Conservation (phyloP, 2,113 vertebrate species). For the Aegithalos caudatus region DNA sequence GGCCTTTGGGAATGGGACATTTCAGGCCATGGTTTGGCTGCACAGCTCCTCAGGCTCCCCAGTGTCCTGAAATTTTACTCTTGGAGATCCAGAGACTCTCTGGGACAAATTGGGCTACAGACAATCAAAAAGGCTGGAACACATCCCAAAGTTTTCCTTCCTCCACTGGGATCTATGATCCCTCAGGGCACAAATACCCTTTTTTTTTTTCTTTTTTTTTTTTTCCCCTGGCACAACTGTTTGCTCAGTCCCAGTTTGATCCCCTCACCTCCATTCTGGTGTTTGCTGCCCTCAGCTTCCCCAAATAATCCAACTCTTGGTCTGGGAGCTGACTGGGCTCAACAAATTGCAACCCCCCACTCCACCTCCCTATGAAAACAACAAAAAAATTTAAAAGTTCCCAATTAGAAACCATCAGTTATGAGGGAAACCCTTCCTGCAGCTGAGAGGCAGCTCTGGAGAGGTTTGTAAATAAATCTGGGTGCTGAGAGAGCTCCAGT, state of each 20-base stretch:
- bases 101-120: not conserved
- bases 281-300: not conserved
- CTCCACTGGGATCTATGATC: not conserved
- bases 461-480: not conserved
- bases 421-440: not conserved
- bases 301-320: slow-evolving; percentile 44
- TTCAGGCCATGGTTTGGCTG: not conserved
- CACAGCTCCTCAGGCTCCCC: not conserved
- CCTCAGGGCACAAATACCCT: not conserved
- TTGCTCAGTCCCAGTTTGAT: not conserved
- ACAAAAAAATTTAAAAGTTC: not conserved
- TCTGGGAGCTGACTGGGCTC: not conserved
- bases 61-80: not conserved
- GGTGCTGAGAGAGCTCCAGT: not conserved
- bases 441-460: not conserved
- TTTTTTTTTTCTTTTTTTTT: not conserved
- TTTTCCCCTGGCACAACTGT: not conserved
- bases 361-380: not conserved
- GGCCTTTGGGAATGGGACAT: not conserved
- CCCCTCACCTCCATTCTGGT: not conserved
- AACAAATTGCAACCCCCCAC: not conserved
- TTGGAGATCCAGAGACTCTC: not conserved
- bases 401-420: not conserved
- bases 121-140: not conserved
- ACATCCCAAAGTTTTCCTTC: not conserved